Percentiles rank a stretch among this genome's conserved stretches.
Conservation (phyloP, 2,888 invertebrate species). For the Trisateles emortualis region DNA sequence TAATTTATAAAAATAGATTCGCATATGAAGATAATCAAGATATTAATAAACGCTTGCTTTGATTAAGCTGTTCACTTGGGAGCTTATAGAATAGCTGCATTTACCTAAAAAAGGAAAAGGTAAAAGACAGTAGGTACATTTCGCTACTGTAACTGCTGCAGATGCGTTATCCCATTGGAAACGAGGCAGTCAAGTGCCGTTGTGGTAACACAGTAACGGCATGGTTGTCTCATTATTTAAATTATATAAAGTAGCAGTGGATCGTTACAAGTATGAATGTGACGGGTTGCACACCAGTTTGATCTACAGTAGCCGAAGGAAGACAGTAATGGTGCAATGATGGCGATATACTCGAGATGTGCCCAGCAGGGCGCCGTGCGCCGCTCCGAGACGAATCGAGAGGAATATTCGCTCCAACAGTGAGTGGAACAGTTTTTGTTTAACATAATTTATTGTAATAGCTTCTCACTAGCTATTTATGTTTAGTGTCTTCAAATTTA, state of each 20-base stretch:
- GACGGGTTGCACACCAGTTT: conserved; percentile 70
- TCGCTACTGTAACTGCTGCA: neutral
- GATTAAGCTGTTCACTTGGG: too few relatives aligned
- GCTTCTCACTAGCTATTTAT: conserved; percentile 43
- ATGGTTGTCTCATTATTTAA: conserved; percentile 43
- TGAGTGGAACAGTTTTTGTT: conserved; percentile 52
- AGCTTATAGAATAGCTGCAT: too few relatives aligned
- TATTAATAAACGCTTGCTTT: too few relatives aligned
- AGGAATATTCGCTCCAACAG: conserved; percentile 54
- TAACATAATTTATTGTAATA: conserved; percentile 61
- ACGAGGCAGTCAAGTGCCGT: neutral
- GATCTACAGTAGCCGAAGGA: conserved; percentile 71
- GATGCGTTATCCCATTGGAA: neutral
- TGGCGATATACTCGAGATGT: conserved; percentile 72
- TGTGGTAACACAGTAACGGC: conserved; percentile 13
- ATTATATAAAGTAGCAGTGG: conserved; percentile 49
- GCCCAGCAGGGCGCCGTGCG: conserved; percentile 68
- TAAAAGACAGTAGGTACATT: too few relatives aligned
- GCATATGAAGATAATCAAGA: too few relatives aligned
- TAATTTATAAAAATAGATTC: too few relatives aligned
- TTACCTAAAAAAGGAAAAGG: too few relatives aligned
- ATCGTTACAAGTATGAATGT: conserved; percentile 62
- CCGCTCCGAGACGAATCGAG: conserved; percentile 55
- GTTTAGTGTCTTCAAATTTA: conserved; percentile 40
- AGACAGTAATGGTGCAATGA: conserved; percentile 75